Evolutionary conservation across 1,140 invertebrate species (phyloP), one percentile per base, ranked within the genome.

Genomic region (Wiebesia pumilae): DNA sequence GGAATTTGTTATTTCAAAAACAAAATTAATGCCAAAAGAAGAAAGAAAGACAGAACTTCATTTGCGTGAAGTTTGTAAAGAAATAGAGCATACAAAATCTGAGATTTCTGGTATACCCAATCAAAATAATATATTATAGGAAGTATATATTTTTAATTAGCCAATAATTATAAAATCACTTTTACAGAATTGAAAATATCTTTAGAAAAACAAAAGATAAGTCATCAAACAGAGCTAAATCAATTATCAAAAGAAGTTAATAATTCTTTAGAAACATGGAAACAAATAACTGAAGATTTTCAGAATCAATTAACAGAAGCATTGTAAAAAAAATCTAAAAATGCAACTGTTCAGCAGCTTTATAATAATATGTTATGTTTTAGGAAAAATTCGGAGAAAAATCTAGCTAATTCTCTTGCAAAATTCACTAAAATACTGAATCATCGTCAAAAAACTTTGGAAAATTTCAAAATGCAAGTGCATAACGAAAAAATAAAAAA

Each of bases 181-280:
- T 83, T 73, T 83, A 51, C 21, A 90, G 90, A 84, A 14, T 69
- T 88, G 14, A 88, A 84, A 47, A 38, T 4, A 24, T 67, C 85
- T 19, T 82, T 90, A 69, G 87, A 90, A 19, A 40, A 88, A 6
- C 88, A 91, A 84, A 88, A 88, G 79, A 0, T 47, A 4, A 84
- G 58, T 21, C 83, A 90, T 65, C 33, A 87, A 40, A 87, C 87
- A 67, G 87, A 90, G 33, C 9, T 0, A 81, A 69, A 51, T 1
- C 27, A 71, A 35, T 51, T 79, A 27, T 24, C n/a, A 0, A 12
- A 80, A 3, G 1, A 81, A 65, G 30, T 81, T 65, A 35, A 58
- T 0, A 43, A 35, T 33, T 30, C 24, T 7, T 7, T 43, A 33
- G 30, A 81, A 38, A 73, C 6, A 9, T 84, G 78, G 82, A 24